Percentiles rank a stretch among this genome's conserved stretches.
phyloP scores from a whole-genome alignment of 23 tunicate genomes.

The Ciona savignyi region DNA sequence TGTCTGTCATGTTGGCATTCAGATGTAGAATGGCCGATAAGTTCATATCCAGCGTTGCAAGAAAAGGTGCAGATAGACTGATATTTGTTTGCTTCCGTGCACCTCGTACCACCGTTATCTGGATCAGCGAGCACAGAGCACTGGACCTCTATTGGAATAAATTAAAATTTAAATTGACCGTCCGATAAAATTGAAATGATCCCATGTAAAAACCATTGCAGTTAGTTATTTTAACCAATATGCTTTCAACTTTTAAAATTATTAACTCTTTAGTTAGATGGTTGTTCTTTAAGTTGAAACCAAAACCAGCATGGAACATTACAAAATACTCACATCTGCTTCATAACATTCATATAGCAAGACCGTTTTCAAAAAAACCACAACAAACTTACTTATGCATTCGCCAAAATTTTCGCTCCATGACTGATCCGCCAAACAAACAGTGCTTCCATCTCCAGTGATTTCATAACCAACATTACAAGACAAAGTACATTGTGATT shows the following conservation, averaged over 20 bases:
- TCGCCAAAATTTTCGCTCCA: conserved; percentile 7
- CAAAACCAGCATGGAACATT: no score
- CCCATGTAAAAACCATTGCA: no score
- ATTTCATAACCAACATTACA: conserved; percentile 59
- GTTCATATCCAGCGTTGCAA: conserved; percentile 55
- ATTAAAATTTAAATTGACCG: no score
- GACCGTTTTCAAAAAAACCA: no score
- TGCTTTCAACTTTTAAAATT: no score
- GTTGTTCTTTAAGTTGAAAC: no score
- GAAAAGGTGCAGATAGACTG: conserved; percentile 47
- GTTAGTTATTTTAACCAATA: no score
- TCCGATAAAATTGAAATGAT: no score
- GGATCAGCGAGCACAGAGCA: conserved; percentile 20
- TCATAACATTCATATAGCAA: no score
- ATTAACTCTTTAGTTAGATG: no score
- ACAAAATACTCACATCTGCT: no score
- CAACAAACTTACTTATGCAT: conserved; percentile 34
- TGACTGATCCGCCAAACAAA: conserved; percentile 21
- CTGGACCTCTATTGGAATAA: conserved; percentile 34
- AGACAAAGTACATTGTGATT: conserved; percentile 38
- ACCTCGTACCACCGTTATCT: conserved; percentile 16
- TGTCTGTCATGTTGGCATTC: conserved; percentile 48
- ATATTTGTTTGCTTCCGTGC: conserved; percentile 36
- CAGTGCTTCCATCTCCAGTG: conserved; percentile 11
- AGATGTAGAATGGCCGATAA: conserved; percentile 20